Evolutionary conservation across 2,888 invertebrate genomes (phyloP), one percentile per base, ranked within the genome.

Genomic region (Thera britannica): DNA sequence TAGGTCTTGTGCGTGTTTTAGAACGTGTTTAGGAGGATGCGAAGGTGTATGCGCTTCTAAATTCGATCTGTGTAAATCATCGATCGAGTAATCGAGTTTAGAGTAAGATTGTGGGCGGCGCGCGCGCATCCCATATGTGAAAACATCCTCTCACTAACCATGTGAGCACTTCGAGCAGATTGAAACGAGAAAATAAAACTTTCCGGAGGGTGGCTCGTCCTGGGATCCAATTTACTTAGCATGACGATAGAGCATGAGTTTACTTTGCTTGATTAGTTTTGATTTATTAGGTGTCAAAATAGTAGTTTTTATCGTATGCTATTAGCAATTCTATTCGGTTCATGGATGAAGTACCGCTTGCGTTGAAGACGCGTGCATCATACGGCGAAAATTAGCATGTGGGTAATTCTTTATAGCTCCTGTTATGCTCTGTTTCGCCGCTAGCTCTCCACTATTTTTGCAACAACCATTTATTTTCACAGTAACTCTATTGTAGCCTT

Each of bases 41-140:
- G 80, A 85, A 84, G 83, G 81, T 87, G 87, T 89, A 89, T 82
- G 82, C 83, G 87, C 80, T 89, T 88, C 85, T 83, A 88, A 90
- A 93, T 91, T 90, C 91, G 88, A 91, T 93, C 85, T 87, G 88
- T 79, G 89, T 93, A 93, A 93, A 93, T 93, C 90, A 93, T 93
- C 89, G 90, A 79, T 87, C 85, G 84, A 82, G 88, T 93, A 93
- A 93, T 92, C 90, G 90, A 91, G 90, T 92, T 91, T 91, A 88
- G 89, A 89, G 87, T 86, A 83, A 88, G 85, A 88, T 88, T 84
- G 90, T 90, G 92, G 93, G 92, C 90, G 91, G 87, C 75, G 84
- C 87, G 74, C 83, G 85, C 84, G 87, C 87, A 85, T 86, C 87
- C 89, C 88, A 88, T 85, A 87, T 88, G 87, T 86, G 90, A 89